phyloP scores from a whole-genome alignment of 2,113 vertebrate genomes.

The Marmota monax region DNA sequence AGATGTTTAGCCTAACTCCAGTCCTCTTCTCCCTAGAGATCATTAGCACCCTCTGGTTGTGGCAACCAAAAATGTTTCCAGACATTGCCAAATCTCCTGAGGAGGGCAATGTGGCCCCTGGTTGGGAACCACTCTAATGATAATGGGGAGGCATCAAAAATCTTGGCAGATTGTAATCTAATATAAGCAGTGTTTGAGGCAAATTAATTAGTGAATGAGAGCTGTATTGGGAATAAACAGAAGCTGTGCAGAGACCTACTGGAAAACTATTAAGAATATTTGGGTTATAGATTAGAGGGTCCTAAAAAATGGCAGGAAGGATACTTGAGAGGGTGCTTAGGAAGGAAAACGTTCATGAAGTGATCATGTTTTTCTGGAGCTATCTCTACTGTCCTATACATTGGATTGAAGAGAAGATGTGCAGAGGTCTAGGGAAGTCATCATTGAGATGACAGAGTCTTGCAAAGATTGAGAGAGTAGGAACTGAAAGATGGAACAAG shows the following conservation, averaged over 20 bases:
- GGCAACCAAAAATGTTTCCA: background rate
- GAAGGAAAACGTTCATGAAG: background rate
- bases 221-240: background rate
- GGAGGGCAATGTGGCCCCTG: background rate
- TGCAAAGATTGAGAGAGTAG: background rate
- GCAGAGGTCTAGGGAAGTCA: background rate
- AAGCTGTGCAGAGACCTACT: background rate
- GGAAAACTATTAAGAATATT: background rate
- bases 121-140: background rate
- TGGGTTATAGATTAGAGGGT: background rate
- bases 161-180: background rate
- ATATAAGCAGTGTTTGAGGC: background rate
- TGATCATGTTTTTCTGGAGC: background rate
- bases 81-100: background rate
- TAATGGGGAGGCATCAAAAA: background rate
- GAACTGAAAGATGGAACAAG: background rate
- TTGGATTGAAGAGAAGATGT: background rate
- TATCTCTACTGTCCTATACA: background rate
- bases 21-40: background rate
- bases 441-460: background rate
- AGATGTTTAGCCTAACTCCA: background rate
- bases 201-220: slow-evolving; percentile 5
- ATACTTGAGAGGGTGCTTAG: background rate
- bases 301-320: background rate
- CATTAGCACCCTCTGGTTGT: background rate